Percentiles rank a stretch among this genome's conserved stretches.
These are phyloP conservation scores for Vidua chalybeata DNA, from an alignment of 2,113 vertebrate species.

Conservation along the genomic window DNA sequence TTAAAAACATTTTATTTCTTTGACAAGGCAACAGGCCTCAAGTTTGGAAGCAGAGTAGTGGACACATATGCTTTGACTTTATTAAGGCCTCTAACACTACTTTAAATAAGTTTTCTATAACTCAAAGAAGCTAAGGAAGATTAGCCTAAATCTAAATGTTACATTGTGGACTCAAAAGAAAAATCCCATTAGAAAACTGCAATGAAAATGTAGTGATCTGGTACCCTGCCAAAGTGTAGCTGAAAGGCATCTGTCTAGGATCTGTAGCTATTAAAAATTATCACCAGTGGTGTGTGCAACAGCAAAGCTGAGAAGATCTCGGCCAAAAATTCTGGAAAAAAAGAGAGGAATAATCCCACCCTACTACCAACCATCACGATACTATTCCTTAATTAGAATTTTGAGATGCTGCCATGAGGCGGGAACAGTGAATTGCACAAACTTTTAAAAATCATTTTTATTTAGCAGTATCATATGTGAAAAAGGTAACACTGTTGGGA, in stretches of 20 bases:
- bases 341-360: background rate
- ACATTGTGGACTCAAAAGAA: background rate
- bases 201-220: background rate
- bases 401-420: background rate
- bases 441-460: rapidly evolving
- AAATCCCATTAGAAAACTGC: background rate
- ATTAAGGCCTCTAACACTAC: background rate
- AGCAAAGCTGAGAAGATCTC: background rate
- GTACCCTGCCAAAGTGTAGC: background rate
- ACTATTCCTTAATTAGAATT: background rate
- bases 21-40: background rate
- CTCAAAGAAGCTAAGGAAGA: background rate
- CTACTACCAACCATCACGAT: background rate
- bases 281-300: background rate
- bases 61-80: background rate
- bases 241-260: background rate
- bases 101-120: background rate
- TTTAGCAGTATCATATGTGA: background rate
- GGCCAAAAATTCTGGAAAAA: background rate
- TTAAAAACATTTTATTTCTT: background rate
- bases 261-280: background rate
- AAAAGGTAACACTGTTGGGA: background rate
- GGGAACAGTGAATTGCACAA: background rate
- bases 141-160: background rate
- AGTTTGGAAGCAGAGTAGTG: background rate